These are phyloP conservation scores for Scaptomyza parva DNA, from an alignment of 2,888 invertebrate species.

Conservation along the genomic window DNA sequence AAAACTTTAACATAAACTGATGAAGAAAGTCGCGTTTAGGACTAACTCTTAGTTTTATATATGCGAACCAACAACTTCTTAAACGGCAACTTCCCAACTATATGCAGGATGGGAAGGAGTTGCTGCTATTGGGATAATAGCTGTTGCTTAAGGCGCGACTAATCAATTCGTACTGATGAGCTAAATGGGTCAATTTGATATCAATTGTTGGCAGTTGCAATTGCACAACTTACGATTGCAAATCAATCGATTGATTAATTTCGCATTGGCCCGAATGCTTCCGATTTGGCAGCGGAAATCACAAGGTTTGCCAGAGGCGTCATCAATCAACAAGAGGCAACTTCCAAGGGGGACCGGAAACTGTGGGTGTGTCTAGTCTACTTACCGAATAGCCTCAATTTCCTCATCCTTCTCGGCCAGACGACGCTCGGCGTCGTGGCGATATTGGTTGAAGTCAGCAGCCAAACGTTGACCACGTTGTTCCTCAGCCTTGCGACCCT, in stretches of 20 bases:
- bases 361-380: constrained; percentile 20
- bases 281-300: constrained; percentile 67
- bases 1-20: constrained; percentile 22
- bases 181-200: constrained; percentile 80
- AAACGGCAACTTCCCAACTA: constrained; percentile 15
- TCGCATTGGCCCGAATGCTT: constrained; percentile 47
- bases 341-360: constrained; percentile 46
- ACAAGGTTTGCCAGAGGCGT: constrained; percentile 53
- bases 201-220: constrained; percentile 54
- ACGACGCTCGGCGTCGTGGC: constrained; percentile 98
- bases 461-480: constrained; percentile 96
- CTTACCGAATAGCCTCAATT: constrained; percentile 98
- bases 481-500: constrained; percentile 99
- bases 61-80: constrained; percentile 58
- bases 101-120: constrained; percentile 43
- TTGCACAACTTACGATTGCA: constrained; percentile 45
- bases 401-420: constrained; percentile 99
- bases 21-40: constrained; percentile 3
- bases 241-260: constrained; percentile 69
- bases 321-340: constrained; percentile 38
- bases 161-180: constrained; percentile 78
- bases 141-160: constrained; percentile 74
- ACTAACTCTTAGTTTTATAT: constrained; percentile 5
- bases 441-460: constrained; percentile 96
- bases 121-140: constrained; percentile 47